phyloP scores from a whole-genome alignment of 2,113 vertebrate genomes.

The Reinhardtius hippoglossoides region DNA sequence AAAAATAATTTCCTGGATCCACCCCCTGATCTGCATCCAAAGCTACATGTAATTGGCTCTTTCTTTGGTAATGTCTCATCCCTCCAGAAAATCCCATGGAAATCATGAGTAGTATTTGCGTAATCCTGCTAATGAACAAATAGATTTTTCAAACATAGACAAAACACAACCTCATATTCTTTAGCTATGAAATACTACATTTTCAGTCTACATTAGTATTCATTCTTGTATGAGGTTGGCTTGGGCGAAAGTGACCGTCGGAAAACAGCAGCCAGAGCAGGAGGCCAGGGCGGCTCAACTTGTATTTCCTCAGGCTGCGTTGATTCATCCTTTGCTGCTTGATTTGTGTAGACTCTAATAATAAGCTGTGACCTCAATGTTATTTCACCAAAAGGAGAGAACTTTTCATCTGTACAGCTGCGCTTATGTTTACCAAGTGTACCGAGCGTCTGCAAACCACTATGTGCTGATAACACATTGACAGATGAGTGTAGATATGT shows the following conservation, averaged over 20 bases:
- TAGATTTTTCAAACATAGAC: no score
- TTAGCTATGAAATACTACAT: background rate
- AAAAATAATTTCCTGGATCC: no score
- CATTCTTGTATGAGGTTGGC: conserved; percentile 1
- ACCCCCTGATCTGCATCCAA: no score
- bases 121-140: background rate
- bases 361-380: conserved; percentile 57
- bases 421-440: conserved; percentile 11
- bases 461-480: conserved; percentile 6
- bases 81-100: no score
- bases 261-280: conserved; percentile 43
- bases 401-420: conserved; percentile 31
- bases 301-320: conserved; percentile 44
- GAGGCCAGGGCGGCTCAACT: conserved; percentile 57
- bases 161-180: background rate
- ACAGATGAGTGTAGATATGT: conserved; percentile 20
- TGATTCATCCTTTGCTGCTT: conserved; percentile 52
- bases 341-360: conserved; percentile 43
- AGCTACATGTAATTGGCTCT: no score
- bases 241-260: conserved; percentile 4
- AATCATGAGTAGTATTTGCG: background rate
- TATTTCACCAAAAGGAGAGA: conserved; percentile 24
- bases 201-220: conserved; percentile 2
- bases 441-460: conserved; percentile 4
- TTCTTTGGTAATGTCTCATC: background rate